Conservation (phyloP, 92 coral and sea anemone genomes). For the Metridium senile region DNA sequence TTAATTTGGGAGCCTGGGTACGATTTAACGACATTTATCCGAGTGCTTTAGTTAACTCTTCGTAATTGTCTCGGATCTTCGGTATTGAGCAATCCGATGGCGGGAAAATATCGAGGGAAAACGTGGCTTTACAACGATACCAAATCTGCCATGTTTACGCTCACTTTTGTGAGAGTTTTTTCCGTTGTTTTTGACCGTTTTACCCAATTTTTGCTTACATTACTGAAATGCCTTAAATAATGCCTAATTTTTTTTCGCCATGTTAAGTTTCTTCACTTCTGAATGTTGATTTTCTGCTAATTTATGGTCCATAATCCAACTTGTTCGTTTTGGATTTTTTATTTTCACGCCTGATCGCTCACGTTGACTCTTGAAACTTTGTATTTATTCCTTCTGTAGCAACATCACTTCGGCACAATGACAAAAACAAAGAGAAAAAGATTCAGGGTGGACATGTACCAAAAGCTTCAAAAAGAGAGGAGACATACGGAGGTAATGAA, state of each 20-base stretch:
- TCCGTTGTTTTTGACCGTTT: background rate
- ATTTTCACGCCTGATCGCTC: too few relatives aligned
- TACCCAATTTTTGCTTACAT: background rate
- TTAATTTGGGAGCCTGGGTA: too few relatives aligned
- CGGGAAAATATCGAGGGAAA: slow-evolving; percentile 14
- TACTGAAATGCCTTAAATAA: background rate
- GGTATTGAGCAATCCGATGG: slow-evolving; percentile 4
- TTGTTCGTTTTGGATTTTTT: slow-evolving; percentile 12
- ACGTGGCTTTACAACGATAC: slow-evolving; percentile 7
- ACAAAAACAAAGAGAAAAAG: background rate
- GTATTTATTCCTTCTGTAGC: too few relatives aligned
- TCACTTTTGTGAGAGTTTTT: background rate
- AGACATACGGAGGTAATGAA: too few relatives aligned
- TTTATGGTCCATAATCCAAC: background rate
- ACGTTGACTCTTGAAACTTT: background rate
- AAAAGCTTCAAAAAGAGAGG: slow-evolving; percentile 9
- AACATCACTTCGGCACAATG: background rate
- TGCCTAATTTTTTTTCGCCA: slow-evolving; percentile 2
- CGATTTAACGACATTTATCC: too few relatives aligned
- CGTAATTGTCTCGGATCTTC: background rate
- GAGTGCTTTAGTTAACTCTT: too few relatives aligned
- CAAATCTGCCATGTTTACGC: slow-evolving; percentile 6
- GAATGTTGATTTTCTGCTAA: background rate
- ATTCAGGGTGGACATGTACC: background rate
- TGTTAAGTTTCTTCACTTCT: background rate